These are phyloP conservation scores for Shargacucullia verbasci DNA, from an alignment of 2,888 invertebrate genomes.

Conservation along the genomic window DNA sequence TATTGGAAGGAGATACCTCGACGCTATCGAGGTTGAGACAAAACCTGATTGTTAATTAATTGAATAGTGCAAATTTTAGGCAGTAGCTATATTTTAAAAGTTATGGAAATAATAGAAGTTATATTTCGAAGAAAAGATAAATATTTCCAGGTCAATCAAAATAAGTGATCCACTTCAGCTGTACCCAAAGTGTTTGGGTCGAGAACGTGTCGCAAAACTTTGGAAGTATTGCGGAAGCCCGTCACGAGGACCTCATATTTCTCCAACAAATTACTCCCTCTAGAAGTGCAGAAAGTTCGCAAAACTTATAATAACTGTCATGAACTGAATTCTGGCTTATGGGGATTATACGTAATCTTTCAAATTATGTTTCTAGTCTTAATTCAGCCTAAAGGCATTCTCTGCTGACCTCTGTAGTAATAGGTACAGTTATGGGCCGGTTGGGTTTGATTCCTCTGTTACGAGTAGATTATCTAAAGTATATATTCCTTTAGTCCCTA, in stretches of 20 bases:
- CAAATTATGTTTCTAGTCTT: neutral
- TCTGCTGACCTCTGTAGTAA: neutral
- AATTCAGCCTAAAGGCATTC: neutral
- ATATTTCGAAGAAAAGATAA: too few relatives aligned
- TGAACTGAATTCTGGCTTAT: constrained; percentile 12
- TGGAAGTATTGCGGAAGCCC: neutral
- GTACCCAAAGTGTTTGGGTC: constrained; percentile 17
- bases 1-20: neutral
- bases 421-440: too few relatives aligned
- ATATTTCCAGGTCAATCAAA: constrained; percentile 18
- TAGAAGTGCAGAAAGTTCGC: constrained; percentile 17
- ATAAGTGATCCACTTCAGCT: constrained; percentile 12
- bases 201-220: constrained; percentile 16
- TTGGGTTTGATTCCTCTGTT: too few relatives aligned
- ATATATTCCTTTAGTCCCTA: too few relatives aligned
- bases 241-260: constrained; percentile 19
- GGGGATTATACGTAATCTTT: neutral
- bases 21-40: too few relatives aligned
- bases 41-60: too few relatives aligned
- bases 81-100: too few relatives aligned
- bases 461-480: too few relatives aligned
- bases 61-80: too few relatives aligned
- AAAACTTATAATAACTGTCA: constrained; percentile 12
- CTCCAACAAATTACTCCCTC: constrained; percentile 11
- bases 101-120: too few relatives aligned